Conservation (phyloP, 2,797 vertebrate genomes). For the Clangula hyemalis region DNA sequence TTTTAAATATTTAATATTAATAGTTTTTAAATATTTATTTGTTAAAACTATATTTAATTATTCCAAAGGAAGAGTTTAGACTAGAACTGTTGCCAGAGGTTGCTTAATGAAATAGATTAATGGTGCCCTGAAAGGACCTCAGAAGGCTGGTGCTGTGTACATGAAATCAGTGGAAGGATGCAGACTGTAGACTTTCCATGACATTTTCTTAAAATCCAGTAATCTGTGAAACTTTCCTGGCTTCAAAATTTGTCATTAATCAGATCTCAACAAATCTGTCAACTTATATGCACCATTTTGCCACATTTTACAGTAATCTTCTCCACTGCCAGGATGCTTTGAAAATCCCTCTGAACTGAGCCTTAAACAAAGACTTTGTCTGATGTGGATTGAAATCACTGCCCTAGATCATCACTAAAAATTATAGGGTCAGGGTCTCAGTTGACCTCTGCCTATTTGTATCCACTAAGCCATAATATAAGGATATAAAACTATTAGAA, state of each 20-base stretch:
- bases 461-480: neutral
- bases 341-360: neutral
- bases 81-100: neutral
- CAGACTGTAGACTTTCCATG: neutral
- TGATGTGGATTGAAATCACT: neutral
- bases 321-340: neutral
- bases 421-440: neutral
- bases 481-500: neutral
- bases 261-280: neutral
- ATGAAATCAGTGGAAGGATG: neutral
- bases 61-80: neutral
- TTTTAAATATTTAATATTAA: neutral
- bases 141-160: neutral
- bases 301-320: neutral
- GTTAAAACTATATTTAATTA: neutral
- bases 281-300: neutral
- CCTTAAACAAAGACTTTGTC: neutral
- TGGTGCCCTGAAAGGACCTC: neutral
- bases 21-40: neutral
- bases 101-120: neutral
- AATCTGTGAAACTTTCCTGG: neutral
- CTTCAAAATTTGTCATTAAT: neutral
- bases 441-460: neutral
- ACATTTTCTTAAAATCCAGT: neutral
- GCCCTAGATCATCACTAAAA: neutral